Conservation (phyloP, 1,140 invertebrate species). For the Euglossa dilemma region DNA sequence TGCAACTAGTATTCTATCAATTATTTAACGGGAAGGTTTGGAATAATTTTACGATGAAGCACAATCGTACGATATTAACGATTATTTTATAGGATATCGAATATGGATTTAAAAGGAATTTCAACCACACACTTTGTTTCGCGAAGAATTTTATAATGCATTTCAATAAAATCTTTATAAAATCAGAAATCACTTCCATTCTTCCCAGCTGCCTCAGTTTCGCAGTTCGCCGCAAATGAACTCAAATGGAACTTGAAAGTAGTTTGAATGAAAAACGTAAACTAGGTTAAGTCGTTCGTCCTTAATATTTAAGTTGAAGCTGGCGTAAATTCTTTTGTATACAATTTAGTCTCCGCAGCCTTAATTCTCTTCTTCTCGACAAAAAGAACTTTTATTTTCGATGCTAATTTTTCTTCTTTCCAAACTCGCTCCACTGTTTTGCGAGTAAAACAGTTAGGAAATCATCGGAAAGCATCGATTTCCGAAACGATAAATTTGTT, state of each 20-base stretch:
- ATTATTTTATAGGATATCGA: background rate
- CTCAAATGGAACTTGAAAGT: background rate
- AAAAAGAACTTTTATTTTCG: background rate
- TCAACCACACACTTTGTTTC: background rate
- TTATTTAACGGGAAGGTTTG: too few species aligned
- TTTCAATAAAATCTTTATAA: too few species aligned
- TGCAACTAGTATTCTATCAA: too few species aligned
- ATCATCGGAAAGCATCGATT: too few species aligned
- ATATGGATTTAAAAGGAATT: background rate
- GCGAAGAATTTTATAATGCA: background rate
- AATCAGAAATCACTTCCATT: background rate
- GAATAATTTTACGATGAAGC: too few species aligned
- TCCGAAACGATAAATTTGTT: too few species aligned
- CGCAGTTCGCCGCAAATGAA: background rate
- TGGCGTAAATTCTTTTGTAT: background rate
- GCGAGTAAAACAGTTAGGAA: too few species aligned
- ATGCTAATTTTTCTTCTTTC: background rate
- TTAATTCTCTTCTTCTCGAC: background rate
- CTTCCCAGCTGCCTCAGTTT: background rate
- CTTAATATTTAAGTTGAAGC: constrained; percentile 11
- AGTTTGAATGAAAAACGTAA: background rate
- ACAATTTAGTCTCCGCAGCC: background rate
- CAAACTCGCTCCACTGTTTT: background rate
- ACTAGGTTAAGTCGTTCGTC: constrained; percentile 17
- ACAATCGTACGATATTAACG: too few species aligned